These are phyloP conservation scores for Phoxinus dragarum DNA, from an alignment of 2,797 vertebrate species.

Conservation along the genomic window DNA sequence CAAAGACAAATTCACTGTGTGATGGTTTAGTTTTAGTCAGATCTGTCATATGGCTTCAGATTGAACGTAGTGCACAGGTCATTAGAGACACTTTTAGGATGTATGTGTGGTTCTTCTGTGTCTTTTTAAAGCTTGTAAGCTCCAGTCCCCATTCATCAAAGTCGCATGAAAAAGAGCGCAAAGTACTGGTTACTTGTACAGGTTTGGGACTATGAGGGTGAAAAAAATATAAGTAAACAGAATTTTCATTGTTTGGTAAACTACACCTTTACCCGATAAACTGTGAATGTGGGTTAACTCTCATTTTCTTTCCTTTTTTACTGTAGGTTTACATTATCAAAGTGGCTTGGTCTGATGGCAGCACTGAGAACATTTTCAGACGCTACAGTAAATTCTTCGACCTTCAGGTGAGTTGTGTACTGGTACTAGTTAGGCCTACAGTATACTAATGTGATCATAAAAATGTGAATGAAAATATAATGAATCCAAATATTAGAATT, in stretches of 20 bases:
- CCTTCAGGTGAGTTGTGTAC: slow-evolving; percentile 86
- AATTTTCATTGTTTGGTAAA: background rate
- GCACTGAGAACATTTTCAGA: slow-evolving; percentile 92
- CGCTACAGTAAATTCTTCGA: slow-evolving; percentile 99
- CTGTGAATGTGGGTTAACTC: background rate
- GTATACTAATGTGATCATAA: background rate
- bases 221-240: background rate
- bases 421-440: background rate
- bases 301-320: slow-evolving; percentile 28
- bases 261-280: background rate
- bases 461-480: background rate
- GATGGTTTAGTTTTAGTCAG: background rate
- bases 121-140: background rate
- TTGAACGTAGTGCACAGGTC: background rate
- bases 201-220: background rate
- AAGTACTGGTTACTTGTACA: background rate
- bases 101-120: background rate
- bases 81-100: background rate
- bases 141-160: background rate
- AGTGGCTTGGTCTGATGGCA: slow-evolving; percentile 95
- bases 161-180: background rate
- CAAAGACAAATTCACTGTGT: background rate
- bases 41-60: background rate
- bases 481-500: background rate
- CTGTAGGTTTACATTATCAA: slow-evolving; percentile 97